These are phyloP conservation scores for Theretra japonica DNA, from an alignment of 2,888 invertebrate genomes.

Conservation along the genomic window DNA sequence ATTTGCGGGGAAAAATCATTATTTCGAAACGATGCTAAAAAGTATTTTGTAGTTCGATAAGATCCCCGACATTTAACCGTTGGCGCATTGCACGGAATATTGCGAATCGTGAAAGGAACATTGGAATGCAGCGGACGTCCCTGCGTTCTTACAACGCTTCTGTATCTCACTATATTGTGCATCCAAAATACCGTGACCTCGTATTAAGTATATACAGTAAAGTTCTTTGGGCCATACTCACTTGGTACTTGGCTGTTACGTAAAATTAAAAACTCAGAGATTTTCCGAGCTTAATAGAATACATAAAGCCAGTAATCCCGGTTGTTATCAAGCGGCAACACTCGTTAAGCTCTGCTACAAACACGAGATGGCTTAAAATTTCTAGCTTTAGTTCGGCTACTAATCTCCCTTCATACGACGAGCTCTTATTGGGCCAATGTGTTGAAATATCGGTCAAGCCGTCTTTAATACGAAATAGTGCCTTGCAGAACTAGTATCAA, in stretches of 20 bases:
- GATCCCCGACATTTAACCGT: slow-evolving; percentile 62
- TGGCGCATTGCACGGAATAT: slow-evolving; percentile 60
- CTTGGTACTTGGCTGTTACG: not conserved
- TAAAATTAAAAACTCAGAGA: not conserved
- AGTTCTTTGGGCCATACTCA: not conserved
- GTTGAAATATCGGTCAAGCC: too few relatives aligned
- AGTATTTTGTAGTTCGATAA: slow-evolving; percentile 44
- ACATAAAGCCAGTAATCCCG: slow-evolving; percentile 8
- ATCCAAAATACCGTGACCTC: not conserved
- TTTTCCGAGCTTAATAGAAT: not conserved
- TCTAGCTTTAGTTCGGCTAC: not conserved
- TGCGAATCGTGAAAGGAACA: slow-evolving; percentile 69
- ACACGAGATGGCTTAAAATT: not conserved
- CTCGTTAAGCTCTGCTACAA: not conserved
- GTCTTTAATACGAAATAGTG: not conserved
- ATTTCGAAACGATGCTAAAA: slow-evolving; percentile 33
- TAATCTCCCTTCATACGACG: not conserved
- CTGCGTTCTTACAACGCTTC: slow-evolving; percentile 44
- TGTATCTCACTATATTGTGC: slow-evolving; percentile 13
- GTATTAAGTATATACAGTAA: not conserved
- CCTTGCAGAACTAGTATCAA: too few relatives aligned
- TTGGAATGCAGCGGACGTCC: slow-evolving; percentile 67
- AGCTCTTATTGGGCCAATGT: not conserved
- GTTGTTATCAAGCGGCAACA: not conserved
- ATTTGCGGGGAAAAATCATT: not conserved